A percentile compares a stretch with the other conserved stretches of the same genome.
phyloP scores from a whole-genome alignment of 2,797 vertebrate genomes.

The Diplodus puntazzo region DNA sequence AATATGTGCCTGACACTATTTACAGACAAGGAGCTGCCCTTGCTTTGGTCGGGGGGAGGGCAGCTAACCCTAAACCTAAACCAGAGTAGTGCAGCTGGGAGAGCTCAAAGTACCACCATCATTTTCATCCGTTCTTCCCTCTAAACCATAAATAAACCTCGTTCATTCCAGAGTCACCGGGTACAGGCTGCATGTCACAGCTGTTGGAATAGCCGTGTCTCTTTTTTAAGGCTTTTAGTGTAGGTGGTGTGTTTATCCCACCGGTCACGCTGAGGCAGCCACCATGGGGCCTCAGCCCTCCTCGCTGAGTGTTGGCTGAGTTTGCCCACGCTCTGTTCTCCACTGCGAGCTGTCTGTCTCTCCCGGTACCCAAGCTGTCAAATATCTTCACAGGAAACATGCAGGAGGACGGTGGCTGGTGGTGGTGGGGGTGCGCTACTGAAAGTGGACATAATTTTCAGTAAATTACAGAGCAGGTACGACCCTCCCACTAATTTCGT shows the following conservation, averaged over 20 bases:
- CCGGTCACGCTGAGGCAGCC: constrained; percentile 73
- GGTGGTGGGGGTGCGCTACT: neutral
- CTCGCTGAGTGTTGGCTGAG: constrained; percentile 70
- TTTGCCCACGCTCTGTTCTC: constrained; percentile 75
- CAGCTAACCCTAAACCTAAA: constrained; percentile 35
- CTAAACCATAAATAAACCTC: constrained; percentile 76
- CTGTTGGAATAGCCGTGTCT: constrained; percentile 74
- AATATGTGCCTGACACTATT: constrained; percentile 70
- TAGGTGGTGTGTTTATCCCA: constrained; percentile 84
- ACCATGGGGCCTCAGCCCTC: constrained; percentile 70
- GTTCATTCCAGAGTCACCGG: constrained; percentile 72
- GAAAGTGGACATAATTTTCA: constrained; percentile 51
- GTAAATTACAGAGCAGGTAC: constrained; percentile 63
- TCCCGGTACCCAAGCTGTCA: constrained; percentile 60
- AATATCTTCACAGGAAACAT: constrained; percentile 61
- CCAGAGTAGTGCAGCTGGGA: constrained; percentile 64
- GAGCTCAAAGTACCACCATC: constrained; percentile 71
- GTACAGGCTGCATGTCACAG: constrained; percentile 75
- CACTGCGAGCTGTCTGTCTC: constrained; percentile 64
- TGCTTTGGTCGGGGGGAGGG: constrained; percentile 35
- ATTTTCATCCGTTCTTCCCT: constrained; percentile 74
- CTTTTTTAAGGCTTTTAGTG: constrained; percentile 85
- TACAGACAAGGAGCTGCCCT: constrained; percentile 53
- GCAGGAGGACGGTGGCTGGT: constrained; percentile 13
- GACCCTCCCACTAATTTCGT: constrained; percentile 37